Base-by-base conservation (phyloP, 2,113 vertebrate genomes). In the Python bivittatus region DNA sequence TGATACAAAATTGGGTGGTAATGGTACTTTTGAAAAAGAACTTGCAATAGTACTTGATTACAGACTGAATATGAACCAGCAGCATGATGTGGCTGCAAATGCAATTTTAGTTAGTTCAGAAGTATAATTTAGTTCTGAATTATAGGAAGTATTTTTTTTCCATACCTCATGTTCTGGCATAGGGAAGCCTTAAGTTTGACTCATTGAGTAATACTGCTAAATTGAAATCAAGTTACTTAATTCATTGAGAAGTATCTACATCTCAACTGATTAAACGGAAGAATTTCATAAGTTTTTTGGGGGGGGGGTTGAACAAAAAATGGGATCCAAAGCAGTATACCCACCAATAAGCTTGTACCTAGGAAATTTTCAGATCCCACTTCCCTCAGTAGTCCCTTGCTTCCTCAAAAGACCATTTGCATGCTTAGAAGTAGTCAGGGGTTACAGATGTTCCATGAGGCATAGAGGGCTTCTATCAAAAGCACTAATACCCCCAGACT, bases 111-210 rank as follows among this genome's bases (percentile, higher is more conserved):
- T n/a, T 33, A 79, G 33, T 79, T 79, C 38, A 79, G 33, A 38
- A 79, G 68, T 72, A 72, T 79, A 79, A 79, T 33, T 79, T 79
- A 79, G 33, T 79, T 79, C 68, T 1, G 15, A 72, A 20, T 79
- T 6, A 79, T 15, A 38, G 15, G 20, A 79, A 38, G n/a, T 79
- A 20, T 20, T 68, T 38, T 38, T 33, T 38, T 79, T 38, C 68
- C n/a, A 79, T 79, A 33, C 6, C 15, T 72, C 68, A 72, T 38
- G 17, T 79, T 92, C 93, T 94, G 4, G 54, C 0, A 0, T 88
- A 33, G 52, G 90, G 64, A 44, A 0, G 53, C 83, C 11, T 94
- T 95, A 93, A 94, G 91, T 93, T 91, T 79, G 86, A 89, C 53
- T 12, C 0, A 91, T 83, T 93, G 13, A 6, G 23, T 87, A 52